phyloP scores from a whole-genome alignment of 2,888 invertebrate species.

The Aspidiotus rigidus region DNA sequence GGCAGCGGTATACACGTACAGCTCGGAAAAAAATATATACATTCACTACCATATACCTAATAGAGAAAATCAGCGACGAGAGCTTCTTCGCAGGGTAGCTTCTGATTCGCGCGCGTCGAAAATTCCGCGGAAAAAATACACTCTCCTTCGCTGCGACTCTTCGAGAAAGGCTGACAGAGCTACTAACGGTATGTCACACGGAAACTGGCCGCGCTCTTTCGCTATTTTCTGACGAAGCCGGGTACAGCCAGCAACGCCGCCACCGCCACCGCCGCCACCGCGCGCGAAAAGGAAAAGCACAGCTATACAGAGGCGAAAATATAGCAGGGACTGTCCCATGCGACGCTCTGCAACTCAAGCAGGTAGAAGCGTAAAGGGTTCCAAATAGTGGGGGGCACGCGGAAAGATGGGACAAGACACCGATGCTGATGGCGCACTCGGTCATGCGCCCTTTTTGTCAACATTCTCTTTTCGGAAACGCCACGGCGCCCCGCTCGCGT shows the following conservation, averaged over 20 bases:
- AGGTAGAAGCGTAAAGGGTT: conserved; percentile 30
- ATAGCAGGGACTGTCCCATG: conserved; percentile 28
- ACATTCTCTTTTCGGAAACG: conserved; percentile 23
- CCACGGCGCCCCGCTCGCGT: conserved; percentile 7
- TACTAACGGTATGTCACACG: conserved; percentile 28
- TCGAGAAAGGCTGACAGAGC: conserved; percentile 12
- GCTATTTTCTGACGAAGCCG: background rate
- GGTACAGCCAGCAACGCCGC: conserved; percentile 11
- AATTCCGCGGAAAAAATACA: background rate
- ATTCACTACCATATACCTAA: too few relatives aligned
- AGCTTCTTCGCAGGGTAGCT: too few relatives aligned
- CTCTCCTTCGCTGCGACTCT: background rate
- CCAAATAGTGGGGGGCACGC: conserved; percentile 13
- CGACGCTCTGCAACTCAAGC: conserved; percentile 18
- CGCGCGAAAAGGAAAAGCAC: conserved; percentile 7
- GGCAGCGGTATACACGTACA: too few relatives aligned
- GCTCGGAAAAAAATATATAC: too few relatives aligned
- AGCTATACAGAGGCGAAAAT: conserved; percentile 2
- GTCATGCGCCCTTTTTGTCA: conserved; percentile 34
- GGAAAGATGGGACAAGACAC: conserved; percentile 24
- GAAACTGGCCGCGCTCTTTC: conserved; percentile 22
- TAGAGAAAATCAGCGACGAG: too few relatives aligned
- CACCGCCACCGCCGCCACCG: conserved; percentile 8
- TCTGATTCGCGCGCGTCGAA: background rate
- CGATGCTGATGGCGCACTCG: conserved; percentile 26